A percentile compares a stretch with the other conserved stretches of the same genome.
Evolutionary conservation across 2,888 invertebrate genomes (phyloP).

Genomic region (Drosophila melanosoma): DNA sequence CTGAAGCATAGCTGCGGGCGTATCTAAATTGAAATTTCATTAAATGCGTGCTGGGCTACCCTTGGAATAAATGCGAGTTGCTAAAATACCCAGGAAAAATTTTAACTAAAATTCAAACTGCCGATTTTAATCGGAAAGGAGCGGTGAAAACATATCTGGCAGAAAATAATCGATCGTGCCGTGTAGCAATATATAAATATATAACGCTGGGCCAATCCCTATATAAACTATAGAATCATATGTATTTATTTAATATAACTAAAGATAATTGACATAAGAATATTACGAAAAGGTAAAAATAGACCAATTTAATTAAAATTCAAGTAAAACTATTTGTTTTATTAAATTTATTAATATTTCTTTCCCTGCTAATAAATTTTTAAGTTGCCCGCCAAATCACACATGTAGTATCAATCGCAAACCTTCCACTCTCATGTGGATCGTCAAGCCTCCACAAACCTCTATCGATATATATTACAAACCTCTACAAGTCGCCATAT

Average conservation of each 20-base stretch:
- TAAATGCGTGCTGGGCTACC: conserved; percentile 36
- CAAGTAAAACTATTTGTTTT: neutral
- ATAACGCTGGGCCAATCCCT: neutral
- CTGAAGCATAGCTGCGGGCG: conserved; percentile 41
- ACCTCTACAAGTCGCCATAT: too few species aligned
- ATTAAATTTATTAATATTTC: neutral
- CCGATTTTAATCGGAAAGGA: neutral
- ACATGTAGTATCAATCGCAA: too few species aligned
- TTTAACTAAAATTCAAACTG: neutral
- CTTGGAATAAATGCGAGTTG: neutral
- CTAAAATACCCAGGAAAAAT: conserved; percentile 6
- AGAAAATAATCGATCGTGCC: neutral
- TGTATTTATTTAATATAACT: too few species aligned
- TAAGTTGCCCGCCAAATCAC: neutral
- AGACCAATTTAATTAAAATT: neutral
- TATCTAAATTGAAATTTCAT: conserved; percentile 54
- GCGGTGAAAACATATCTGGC: neutral
- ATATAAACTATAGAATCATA: neutral
- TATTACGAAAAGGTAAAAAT: neutral
- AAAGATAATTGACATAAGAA: neutral
- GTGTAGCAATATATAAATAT: neutral
- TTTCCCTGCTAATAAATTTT: neutral
- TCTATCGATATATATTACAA: neutral
- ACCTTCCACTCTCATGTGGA: too few species aligned
- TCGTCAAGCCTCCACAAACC: too few species aligned